Evolutionary conservation across 2,888 invertebrate species (phyloP), one percentile per base, ranked within the genome.

Genomic region (Ophonus ardosiacus): DNA sequence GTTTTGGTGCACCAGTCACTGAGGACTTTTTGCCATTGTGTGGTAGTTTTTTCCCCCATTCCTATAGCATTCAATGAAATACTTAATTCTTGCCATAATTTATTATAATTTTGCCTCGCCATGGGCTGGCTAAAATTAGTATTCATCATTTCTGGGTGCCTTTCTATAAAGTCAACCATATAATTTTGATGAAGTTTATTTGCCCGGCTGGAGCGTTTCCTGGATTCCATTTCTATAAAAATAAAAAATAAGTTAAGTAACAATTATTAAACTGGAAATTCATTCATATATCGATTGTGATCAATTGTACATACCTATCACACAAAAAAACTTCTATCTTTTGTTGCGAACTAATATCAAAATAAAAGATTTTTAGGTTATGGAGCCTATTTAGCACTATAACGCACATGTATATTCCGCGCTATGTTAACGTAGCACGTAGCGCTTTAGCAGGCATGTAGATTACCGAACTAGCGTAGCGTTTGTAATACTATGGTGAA

Each of bases 391-490:
- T 51, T 51, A 51, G 43, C 43, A 51, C 43, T 8, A 71, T 71
- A 71, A 21, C 71, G 31, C 71, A 7, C n/a, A 17, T 71, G 31
- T 24, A 24, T 24, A 24, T 24, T 71, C 71, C n/a, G 38, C 38
- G 71, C 71, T 71, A 31, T 24, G 38, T 24, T 71, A 71, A 13
- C 18, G 31, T 31, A 24, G 24, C 71, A 24, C 31, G 31, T 71
- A 71, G 71, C 71, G 24, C 18, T 15, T 71, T 71, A 21, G 31
- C 38, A 38, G 38, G 10, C 24, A 31, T 13, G 5, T 38, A 71
- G 31, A 21, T 71, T 71, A 71, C 71, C 71, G n/a, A 71, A 71
- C n/a, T 71, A 71, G 31, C 71, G 71, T 24, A 71, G 71, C 71
- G 71, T 31, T 21, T 24, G 10, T 31, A 17, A 38, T 38, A 71